These are phyloP conservation scores for Plutomurus gul DNA, from an alignment of 1,140 invertebrate genomes.

Conservation along the genomic window DNA sequence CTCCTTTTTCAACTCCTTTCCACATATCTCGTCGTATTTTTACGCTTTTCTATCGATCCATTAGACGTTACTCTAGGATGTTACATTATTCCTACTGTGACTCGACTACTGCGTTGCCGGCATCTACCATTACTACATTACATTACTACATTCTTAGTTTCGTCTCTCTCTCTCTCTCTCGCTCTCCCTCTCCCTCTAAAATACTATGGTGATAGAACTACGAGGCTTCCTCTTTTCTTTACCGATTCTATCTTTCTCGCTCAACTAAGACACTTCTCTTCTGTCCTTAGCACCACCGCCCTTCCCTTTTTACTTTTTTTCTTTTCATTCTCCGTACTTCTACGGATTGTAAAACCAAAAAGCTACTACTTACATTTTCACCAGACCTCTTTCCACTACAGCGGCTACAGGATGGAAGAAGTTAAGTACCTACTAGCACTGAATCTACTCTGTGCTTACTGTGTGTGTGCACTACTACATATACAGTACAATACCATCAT, in stretches of 20 bases:
- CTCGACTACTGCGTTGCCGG: too few species aligned
- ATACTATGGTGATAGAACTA: neutral
- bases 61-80: neutral
- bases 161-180: neutral
- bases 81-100: conserved; percentile 18
- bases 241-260: neutral
- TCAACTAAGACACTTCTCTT: neutral
- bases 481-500: neutral
- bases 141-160: neutral
- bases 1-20: conserved; percentile 9
- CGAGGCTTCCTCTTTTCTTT: neutral
- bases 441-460: too few species aligned
- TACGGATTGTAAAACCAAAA: neutral
- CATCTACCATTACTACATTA: too few species aligned
- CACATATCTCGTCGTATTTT: conserved; percentile 16
- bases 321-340: neutral
- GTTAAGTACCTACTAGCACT: too few species aligned
- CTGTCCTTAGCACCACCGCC: neutral
- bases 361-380: neutral
- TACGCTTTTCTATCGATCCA: conserved; percentile 24
- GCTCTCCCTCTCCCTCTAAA: neutral
- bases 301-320: neutral
- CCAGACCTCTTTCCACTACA: too few species aligned
- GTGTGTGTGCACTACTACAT: neutral
- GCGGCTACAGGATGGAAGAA: too few species aligned